Percentiles rank a stretch among this genome's conserved stretches.
These are phyloP conservation scores for Hyles euphorbiae DNA, from an alignment of 1,140 invertebrate genomes.

Conservation along the genomic window DNA sequence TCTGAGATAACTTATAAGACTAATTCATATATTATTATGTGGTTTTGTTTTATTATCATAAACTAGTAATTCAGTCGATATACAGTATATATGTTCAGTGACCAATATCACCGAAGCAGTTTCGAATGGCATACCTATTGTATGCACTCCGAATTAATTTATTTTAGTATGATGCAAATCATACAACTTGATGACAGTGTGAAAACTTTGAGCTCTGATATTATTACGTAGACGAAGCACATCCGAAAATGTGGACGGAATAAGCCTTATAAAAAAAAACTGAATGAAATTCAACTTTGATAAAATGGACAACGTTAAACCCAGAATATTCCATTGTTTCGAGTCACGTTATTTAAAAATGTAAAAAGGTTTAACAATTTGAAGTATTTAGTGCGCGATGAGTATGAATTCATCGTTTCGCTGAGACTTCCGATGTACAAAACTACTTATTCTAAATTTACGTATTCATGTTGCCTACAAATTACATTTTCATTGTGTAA, in stretches of 20 bases:
- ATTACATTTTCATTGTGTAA: too few relatives aligned
- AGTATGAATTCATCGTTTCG: too few relatives aligned
- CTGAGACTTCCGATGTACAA: neutral
- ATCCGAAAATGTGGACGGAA: slow-evolving; percentile 67
- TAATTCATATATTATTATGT: slow-evolving; percentile 59
- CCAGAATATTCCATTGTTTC: too few relatives aligned
- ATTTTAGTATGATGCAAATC: slow-evolving; percentile 17
- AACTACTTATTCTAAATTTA: slow-evolving; percentile 11
- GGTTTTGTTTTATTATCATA: slow-evolving; percentile 55
- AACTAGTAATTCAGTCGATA: slow-evolving; percentile 69
- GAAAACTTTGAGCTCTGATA: slow-evolving; percentile 42
- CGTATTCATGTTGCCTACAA: slow-evolving; percentile 2
- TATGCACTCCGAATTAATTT: slow-evolving; percentile 35
- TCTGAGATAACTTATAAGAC: slow-evolving; percentile 67
- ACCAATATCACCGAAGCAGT: slow-evolving; percentile 60
- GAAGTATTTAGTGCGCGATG: too few relatives aligned
- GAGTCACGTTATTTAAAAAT: too few relatives aligned
- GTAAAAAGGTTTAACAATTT: too few relatives aligned
- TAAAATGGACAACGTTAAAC: too few relatives aligned
- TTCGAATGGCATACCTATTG: slow-evolving; percentile 44
- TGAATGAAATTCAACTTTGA: too few relatives aligned
- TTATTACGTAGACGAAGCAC: slow-evolving; percentile 30
- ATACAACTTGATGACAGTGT: slow-evolving; percentile 25
- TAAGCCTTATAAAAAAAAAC: slow-evolving; percentile 24
- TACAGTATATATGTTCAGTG: slow-evolving; percentile 49